Percentiles rank a stretch among this genome's conserved stretches.
Evolutionary conservation across 2,888 invertebrate species (phyloP).

Genomic region (Agrotis puta): DNA sequence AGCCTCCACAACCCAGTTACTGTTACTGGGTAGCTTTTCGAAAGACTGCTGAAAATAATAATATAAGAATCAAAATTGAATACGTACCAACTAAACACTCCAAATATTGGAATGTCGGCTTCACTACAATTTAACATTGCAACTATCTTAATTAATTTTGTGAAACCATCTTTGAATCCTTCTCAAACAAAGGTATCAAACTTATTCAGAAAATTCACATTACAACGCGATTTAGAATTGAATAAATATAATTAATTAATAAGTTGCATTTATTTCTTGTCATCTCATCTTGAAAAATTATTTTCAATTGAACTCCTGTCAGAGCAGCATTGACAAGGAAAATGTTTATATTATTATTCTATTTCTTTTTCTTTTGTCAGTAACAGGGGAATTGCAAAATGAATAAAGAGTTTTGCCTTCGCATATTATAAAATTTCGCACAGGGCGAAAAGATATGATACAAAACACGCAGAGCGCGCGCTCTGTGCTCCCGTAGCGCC

Average conservation of each 20-base stretch:
- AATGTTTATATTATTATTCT: neutral
- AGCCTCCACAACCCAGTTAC: neutral
- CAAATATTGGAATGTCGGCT: conserved; percentile 49
- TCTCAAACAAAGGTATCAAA: conserved; percentile 29
- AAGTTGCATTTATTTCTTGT: conserved; percentile 33
- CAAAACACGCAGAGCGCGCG: no score
- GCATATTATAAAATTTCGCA: no score
- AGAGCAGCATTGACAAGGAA: conserved; percentile 3
- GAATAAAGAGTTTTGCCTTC: neutral
- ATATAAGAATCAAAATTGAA: neutral
- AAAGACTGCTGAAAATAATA: neutral
- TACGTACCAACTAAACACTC: conserved; percentile 45
- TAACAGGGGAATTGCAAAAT: neutral
- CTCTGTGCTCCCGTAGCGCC: no score
- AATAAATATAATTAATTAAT: conserved; percentile 5
- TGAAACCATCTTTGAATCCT: conserved; percentile 45
- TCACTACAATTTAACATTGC: conserved; percentile 14
- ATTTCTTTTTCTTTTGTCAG: conserved; percentile 7
- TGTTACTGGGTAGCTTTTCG: neutral
- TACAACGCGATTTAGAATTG: conserved; percentile 51
- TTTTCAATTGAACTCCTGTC: conserved; percentile 33
- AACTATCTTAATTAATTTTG: conserved; percentile 42
- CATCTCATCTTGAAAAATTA: conserved; percentile 59
- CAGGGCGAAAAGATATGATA: no score
- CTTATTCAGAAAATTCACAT: conserved; percentile 44